Conservation (phyloP, 2,797 vertebrate genomes). For the Aldrovandia affinis region DNA sequence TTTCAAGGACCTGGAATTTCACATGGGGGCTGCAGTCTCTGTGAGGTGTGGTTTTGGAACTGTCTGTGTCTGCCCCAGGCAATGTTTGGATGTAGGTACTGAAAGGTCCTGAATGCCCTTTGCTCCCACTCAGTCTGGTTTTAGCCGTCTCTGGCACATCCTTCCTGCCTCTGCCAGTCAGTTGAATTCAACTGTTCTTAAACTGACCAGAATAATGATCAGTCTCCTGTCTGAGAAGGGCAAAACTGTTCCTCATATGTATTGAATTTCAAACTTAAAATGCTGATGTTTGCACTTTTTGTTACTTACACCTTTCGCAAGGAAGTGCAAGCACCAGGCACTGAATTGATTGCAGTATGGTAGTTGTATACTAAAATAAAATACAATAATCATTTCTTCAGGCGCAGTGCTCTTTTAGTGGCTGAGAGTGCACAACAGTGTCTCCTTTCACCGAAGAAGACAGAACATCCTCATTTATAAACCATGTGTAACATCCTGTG, state of each 20-base stretch:
- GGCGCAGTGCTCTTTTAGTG: neutral
- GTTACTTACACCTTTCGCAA: neutral
- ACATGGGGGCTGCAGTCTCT: conserved; percentile 46
- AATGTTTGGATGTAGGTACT: conserved; percentile 6
- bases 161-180: conserved; percentile 2
- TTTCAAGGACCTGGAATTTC: conserved; percentile 53
- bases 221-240: neutral
- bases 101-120: conserved; percentile 8
- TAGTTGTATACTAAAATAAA: neutral
- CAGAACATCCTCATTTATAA: neutral
- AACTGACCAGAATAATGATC: neutral
- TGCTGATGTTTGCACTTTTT: neutral
- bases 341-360: neutral
- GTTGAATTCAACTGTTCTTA: neutral
- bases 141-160: neutral
- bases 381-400: neutral
- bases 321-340: neutral
- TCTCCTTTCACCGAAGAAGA: neutral
- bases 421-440: neutral
- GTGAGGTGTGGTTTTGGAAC: neutral
- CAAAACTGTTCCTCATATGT: neutral
- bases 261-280: neutral
- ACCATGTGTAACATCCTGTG: neutral
- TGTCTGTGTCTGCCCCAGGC: conserved; percentile 6
- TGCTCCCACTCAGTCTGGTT: conserved; percentile 10